Base-by-base conservation (phyloP, 2,113 vertebrate species). In the Daphoenositta chrysoptera region DNA sequence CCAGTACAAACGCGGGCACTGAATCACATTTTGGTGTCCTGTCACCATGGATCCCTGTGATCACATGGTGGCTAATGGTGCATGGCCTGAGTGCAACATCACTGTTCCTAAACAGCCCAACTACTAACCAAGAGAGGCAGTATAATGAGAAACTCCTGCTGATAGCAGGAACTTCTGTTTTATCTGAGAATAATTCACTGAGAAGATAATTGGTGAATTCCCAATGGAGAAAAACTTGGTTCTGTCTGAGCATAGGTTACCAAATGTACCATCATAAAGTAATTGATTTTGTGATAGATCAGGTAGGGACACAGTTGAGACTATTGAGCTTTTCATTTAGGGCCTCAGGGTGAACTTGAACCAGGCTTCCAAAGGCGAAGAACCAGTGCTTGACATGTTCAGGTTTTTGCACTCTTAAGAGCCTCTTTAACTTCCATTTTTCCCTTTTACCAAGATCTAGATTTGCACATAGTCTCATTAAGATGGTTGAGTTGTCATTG, bases 271-370 rank as follows among this genome's bases (percentile, higher is more conserved):
- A 95, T 96, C 94, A 96, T 98, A 97, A 98, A 97, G 97, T 98
- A 98, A 98, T 98, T 98, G 98, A 98, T 98, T 98, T 98, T 97
- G 96, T 97, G 97, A 97, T 98, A 93, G 93, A 97, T 98, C 97
- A 97, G 97, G 95, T 94, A 88, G 97, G 96, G 95, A 95, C 51
- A 15, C 75, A 93, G 88, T 96, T 96, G 84, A 97, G 94, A 97
- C 97, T 97, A 94, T 96, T 97, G 97, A 98, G 97, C 98, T 98
- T 98, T 98, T 98, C 97, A 97, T 97, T 97, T 97, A 97, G 96
- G 94, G 97, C 97, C 98, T 98, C 96, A 48, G 97, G 98, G 97
- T 97, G 97, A 97, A 90, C 95, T 97, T 97, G 97, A 98, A 98
- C 98, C 88, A 89, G 94, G 96, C 78, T 98, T 97, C 97, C 97